Base-by-base conservation (phyloP, 1,140 invertebrate species). In the Tribolium castaneum region DNA sequence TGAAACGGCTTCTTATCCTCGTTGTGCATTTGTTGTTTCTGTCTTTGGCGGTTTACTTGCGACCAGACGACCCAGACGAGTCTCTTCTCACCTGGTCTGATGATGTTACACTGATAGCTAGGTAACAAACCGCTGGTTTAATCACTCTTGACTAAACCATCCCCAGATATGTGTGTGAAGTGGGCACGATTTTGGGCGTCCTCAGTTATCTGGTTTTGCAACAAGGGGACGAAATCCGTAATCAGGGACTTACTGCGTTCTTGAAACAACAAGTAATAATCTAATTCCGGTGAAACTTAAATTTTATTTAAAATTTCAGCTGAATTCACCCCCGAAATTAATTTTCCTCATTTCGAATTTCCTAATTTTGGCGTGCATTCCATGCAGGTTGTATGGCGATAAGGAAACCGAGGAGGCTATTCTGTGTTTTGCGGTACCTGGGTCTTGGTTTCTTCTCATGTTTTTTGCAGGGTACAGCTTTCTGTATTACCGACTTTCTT, bases 361-460 rank as follows among this genome's bases (percentile, higher is more conserved):
- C 34, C 88, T 98, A n/a, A 95, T 99, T 66, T 86, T 99, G 77
- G 90, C 93, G 0, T 98, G 97, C 87, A 97, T 99, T 81, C 97
- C 97, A 9, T 96, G 93, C 81, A 92, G 98, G 16, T 81, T 99
- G 9, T 88, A 90, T 22, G 90, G 90, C 7, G 90, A 95, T 84
- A 90, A 92, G 35, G 90, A 92, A 66, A 89, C 94, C 0, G 98
- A 99, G 88, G 98, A 99, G 87, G 94, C 95, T 4, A 93, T 99
- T 35, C 87, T 99, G 14, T 92, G 96, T 3, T 93, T 99, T 80
- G 95, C 98, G 0, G 92, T 98, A 14, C 98, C 98, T 0, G 95
- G 96, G 9, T 96, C 94, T 6, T 99, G 98, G 98, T 98, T 99
- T 87, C 92, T 98, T 70, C 90, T 99, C 0, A 98, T 99, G 92